Conservation (phyloP, 2,113 vertebrate species). For the Plecotus auritus region DNA sequence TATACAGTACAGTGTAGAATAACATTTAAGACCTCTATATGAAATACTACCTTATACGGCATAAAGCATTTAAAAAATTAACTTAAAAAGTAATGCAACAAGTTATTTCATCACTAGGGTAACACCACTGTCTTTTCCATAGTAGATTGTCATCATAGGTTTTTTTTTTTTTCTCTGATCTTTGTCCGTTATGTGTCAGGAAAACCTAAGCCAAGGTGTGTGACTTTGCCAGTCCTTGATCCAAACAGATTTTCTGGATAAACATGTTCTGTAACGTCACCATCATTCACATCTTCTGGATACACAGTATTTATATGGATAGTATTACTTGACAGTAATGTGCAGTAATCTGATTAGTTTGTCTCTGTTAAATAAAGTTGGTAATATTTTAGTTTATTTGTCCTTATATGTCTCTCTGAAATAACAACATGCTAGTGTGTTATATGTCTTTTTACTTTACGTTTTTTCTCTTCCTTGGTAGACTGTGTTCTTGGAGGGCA, state of each 20-base stretch:
- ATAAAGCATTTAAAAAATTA: background rate
- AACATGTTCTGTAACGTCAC: background rate
- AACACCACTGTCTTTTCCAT: background rate
- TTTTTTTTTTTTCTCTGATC: slow-evolving; percentile 7
- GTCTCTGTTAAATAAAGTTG: slow-evolving; percentile 13
- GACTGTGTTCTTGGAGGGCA: background rate
- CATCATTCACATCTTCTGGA: slow-evolving; percentile 3
- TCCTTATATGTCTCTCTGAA: slow-evolving; percentile 21
- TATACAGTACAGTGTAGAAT: background rate
- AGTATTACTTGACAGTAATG: background rate
- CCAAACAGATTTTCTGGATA: slow-evolving; percentile 37
- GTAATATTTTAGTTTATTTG: background rate
- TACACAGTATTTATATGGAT: background rate
- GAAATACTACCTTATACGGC: background rate
- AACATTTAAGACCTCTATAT: background rate
- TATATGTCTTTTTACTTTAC: background rate
- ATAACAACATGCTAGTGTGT: background rate
- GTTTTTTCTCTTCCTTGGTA: background rate
- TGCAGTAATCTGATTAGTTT: background rate
- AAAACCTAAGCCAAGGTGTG: background rate
- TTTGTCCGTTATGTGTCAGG: background rate
- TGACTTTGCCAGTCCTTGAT: slow-evolving; percentile 3
- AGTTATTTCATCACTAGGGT: background rate
- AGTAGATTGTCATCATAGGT: background rate
- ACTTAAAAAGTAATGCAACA: background rate